A percentile compares a stretch with the other conserved stretches of the same genome.
Evolutionary conservation across 2,113 vertebrate genomes (phyloP).

Genomic region (Perca schrenkii): DNA sequence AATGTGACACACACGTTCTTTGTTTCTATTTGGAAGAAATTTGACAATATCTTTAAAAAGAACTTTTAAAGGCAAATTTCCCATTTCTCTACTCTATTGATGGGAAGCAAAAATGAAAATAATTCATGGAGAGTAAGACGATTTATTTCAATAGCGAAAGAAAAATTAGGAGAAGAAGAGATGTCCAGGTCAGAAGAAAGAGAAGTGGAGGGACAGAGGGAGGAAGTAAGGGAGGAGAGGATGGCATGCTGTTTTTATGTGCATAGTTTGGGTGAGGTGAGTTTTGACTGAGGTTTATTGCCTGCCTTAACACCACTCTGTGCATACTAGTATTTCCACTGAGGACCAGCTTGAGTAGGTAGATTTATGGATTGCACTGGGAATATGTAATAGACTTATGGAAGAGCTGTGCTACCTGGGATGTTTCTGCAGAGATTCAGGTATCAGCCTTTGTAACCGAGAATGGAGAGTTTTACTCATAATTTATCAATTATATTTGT

Average conservation of each 20-base stretch:
- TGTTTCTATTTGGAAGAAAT: neutral
- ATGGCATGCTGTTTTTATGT: constrained; percentile 43
- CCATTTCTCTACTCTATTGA: neutral
- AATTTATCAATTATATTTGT: too few relatives aligned
- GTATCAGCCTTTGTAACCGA: neutral
- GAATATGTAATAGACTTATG: constrained; percentile 19
- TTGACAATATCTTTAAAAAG: neutral
- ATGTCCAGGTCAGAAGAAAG: neutral
- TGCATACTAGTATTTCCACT: constrained; percentile 34
- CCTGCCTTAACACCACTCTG: constrained; percentile 47
- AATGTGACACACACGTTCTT: too few relatives aligned
- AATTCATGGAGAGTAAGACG: neutral
- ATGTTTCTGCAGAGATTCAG: neutral
- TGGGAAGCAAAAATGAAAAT: neutral
- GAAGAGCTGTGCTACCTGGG: neutral
- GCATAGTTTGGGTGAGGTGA: constrained; percentile 43
- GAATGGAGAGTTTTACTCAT: neutral
- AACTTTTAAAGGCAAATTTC: neutral
- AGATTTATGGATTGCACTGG: constrained; percentile 1
- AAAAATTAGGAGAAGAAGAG: constrained; percentile 6
- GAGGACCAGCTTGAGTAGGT: constrained; percentile 1
- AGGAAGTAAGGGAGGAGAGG: constrained; percentile 26
- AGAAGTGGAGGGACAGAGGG: constrained; percentile 10
- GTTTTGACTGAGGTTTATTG: constrained; percentile 68
- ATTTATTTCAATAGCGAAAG: neutral